Evolutionary conservation across 2,888 invertebrate species (phyloP), one percentile per base, ranked within the genome.

Genomic region (Drosophila fungiperda): DNA sequence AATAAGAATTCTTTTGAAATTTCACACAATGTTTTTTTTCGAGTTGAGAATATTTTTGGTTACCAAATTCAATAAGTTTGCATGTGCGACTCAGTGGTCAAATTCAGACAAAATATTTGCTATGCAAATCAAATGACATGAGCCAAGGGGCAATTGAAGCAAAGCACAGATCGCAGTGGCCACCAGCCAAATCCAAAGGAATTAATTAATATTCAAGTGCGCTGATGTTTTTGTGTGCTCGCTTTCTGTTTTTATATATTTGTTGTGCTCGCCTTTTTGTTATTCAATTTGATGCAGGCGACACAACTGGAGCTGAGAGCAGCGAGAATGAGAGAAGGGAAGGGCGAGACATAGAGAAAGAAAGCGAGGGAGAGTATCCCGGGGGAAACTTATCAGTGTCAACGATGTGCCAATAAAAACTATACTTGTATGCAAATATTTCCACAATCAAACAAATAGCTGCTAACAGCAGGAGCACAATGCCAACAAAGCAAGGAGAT

Each of bases 391-490:
- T 87, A 87, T 87, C 87, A 87, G 90, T 87, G 89, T 87, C 89
- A 87, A 88, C 88, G 81, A 80, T 87, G 88, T 88, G 88, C 90
- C 86, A 87, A 88, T 87, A 87, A 87, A 87, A 87, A 87, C 87
- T 89, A 87, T 89, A 87, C 88, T 76, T 68, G 88, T 80, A 87
- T 87, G 90, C 87, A 90, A 87, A 86, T 88, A 86, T 88, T 83
- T 85, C 85, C 77, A 90, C 87, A 90, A 90, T 87, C 90, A 87
- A 90, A 88, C 89, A 90, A 90, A 88, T 87, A 90, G 90, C 87
- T 85, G 77, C 83, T 82, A 84, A 84, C 82, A 83, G 77, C 66
- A 65, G 61, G 70, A 78, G 55, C 60, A 77, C 78, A 76, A 70
- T 68, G 62, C 76, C 69, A 66, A 68, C 83, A 49, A 84, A 76